Base-by-base conservation (phyloP, 2,797 vertebrate genomes). In the Hapalemur alaotrensis region DNA sequence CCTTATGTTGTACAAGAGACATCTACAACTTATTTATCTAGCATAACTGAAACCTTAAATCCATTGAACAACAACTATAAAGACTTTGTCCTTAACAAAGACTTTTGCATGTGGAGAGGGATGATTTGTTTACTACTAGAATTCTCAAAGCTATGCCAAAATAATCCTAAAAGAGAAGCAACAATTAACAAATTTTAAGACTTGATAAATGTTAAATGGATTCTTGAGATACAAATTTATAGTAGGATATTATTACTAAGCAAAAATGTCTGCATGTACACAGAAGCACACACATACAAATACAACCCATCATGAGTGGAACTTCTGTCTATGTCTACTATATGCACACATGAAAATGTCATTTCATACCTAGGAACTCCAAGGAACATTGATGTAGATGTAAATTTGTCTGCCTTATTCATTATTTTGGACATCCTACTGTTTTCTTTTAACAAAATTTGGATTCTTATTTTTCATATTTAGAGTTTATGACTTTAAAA, bases 221-320 rank as follows among this genome's bases (percentile, higher is more conserved):
- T 59, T 76, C 8, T 91, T 78, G 6, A 63, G 50, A 82, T 80
- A 73, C 80, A 86, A 75, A 63, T n/a, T 81, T 32, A 80, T 46
- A 63, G 12, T 25, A 13, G 3, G 25, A 0, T 35, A 57, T 84
- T 69, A 25, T 84, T 69, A 25, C 11, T 28, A 80, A 75, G 54
- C 30, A 93, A 79, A 87, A 59, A 35, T 15, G 3, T 22, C 14
- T 41, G 1, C 7, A 67, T 23, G 4, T 72, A 59, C 81, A 38
- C 3, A 81, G 75, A 52, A 61, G 10, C 0, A 85, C 59, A 35
- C 6, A 46, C 46, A 79, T 5, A 94, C 25, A n/a, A 65, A 6
- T 22, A 30, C 52, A 73, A 28, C 1, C 59, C 18, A 87, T 67
- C 35, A 22, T 38, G 57, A 76, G 48, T n/a, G 22, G 7, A 82